Percentiles rank a stretch among this genome's conserved stretches.
Evolutionary conservation across 2,797 vertebrate genomes (phyloP).

Genomic region (Vultur gryphus): DNA sequence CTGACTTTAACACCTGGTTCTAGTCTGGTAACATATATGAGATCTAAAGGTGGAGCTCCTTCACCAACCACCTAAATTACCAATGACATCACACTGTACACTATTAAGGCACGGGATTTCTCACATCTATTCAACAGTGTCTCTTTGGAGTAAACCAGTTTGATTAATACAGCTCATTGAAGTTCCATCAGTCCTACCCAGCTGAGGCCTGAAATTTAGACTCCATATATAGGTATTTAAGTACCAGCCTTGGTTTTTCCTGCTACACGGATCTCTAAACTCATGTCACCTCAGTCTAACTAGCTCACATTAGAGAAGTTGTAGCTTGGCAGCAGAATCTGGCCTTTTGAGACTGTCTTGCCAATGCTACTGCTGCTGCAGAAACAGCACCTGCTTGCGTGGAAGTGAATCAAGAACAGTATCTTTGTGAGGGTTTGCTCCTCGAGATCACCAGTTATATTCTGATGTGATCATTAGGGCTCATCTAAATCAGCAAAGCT

Average conservation of each 20-base stretch:
- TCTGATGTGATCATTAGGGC: background rate
- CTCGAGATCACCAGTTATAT: background rate
- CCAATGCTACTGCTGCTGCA: background rate
- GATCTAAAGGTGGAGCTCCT: background rate
- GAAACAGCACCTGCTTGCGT: background rate
- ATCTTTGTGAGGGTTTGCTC: background rate
- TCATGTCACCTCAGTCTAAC: background rate
- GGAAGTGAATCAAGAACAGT: background rate
- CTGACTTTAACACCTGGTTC: background rate
- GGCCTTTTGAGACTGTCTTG: background rate
- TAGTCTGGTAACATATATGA: background rate
- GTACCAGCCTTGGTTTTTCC: background rate
- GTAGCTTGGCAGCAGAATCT: background rate
- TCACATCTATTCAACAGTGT: background rate
- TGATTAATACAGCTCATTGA: background rate
- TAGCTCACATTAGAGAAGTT: background rate
- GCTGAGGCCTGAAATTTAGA: background rate
- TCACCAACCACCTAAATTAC: background rate
- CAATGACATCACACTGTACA: background rate
- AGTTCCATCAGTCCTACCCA: background rate
- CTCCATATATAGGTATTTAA: background rate
- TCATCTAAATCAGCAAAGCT: background rate
- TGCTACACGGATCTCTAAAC: background rate
- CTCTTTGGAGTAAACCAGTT: background rate
- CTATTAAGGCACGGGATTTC: background rate